These are phyloP conservation scores for Drosophila bipectinata DNA, from an alignment of 1,140 invertebrate species.

Conservation along the genomic window DNA sequence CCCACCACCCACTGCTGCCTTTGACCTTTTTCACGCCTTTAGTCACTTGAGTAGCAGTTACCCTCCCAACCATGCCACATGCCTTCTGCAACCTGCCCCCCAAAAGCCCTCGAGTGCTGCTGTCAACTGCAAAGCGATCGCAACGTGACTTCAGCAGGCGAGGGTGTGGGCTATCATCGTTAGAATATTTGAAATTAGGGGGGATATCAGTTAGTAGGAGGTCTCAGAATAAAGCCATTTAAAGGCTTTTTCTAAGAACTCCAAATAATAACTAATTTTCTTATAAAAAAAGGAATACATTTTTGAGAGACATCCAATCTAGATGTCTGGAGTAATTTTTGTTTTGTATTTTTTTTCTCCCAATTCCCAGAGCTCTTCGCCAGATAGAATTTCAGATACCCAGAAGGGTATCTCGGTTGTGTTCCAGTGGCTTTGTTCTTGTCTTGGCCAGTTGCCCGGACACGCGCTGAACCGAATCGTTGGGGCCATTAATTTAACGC, in stretches of 20 bases:
- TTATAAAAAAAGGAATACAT: no score
- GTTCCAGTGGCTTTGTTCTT: constrained; percentile 21
- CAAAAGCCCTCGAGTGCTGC: constrained; percentile 30
- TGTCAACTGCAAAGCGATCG: constrained; percentile 61
- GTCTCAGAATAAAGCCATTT: no score
- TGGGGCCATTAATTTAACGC: constrained; percentile 64
- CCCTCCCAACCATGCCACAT: constrained; percentile 9
- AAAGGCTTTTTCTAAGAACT: background rate
- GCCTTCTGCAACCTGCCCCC: background rate
- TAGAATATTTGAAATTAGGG: constrained; percentile 17
- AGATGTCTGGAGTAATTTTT: background rate
- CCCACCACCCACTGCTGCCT: constrained; percentile 44
- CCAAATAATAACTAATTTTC: no score
- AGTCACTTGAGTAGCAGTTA: constrained; percentile 75
- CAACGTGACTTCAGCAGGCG: constrained; percentile 12
- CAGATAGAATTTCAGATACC: constrained; percentile 2
- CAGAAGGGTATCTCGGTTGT: constrained; percentile 19
- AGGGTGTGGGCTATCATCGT: constrained; percentile 11
- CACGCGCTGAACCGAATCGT: constrained; percentile 14
- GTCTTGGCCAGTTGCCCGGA: constrained; percentile 8
- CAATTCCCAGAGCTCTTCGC: constrained; percentile 6
- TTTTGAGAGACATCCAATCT: constrained; percentile 13
- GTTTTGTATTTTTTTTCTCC: background rate
- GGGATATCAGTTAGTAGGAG: background rate
- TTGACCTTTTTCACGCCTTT: constrained; percentile 80